Base-by-base conservation (phyloP, 2,113 vertebrate genomes). In the Ptychochromis oligacanthus region DNA sequence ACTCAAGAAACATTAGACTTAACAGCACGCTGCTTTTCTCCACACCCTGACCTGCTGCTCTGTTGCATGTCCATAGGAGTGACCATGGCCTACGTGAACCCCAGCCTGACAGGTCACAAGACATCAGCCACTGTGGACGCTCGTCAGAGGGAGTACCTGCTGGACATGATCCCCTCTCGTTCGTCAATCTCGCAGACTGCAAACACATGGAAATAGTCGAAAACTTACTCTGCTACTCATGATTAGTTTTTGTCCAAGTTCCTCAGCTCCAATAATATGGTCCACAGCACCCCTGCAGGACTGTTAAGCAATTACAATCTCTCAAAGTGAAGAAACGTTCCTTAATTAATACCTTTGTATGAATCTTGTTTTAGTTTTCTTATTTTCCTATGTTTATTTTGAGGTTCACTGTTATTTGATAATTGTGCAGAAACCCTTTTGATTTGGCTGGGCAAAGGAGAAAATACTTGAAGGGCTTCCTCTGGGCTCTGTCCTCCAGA, bases 131-230 rank as follows among this genome's bases (percentile, higher is more conserved):
- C 96, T 1, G 96, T 97, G 1, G 97, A 98, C 81, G 97, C 99
- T 57, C 97, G 98, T 82, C 98, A 99, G 95, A 97, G 98, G 64
- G 98, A 99, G 85, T 99, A 98, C 91, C 98, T 99, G 83, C 96
- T 99, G 89, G 97, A 98, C 94, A 99, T 99, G 98, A 98, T 99
- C 88, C 98, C 98, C 43, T 97, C 98, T 5, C 97, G 97, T 79
- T 97, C 98, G 77, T 97, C 97, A 59, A 97, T 98, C 93, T 97
- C 97, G 91, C 98, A 99, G 89, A 97, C 97, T 0, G 96, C 98
- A 94, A 97, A 96, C 89, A 93, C 97, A 7, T 99, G 98, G 98
- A 99, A 99, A 96, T 99, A 96, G 96, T 75, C 40, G 5, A 85
- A 78, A 79, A 22, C 2, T n/a, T 52, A 24, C 38, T 83, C 75